A percentile compares a stretch with the other conserved stretches of the same genome.
Evolutionary conservation across 2,888 invertebrate species (phyloP).

Genomic region (Odontocolon sp.): DNA sequence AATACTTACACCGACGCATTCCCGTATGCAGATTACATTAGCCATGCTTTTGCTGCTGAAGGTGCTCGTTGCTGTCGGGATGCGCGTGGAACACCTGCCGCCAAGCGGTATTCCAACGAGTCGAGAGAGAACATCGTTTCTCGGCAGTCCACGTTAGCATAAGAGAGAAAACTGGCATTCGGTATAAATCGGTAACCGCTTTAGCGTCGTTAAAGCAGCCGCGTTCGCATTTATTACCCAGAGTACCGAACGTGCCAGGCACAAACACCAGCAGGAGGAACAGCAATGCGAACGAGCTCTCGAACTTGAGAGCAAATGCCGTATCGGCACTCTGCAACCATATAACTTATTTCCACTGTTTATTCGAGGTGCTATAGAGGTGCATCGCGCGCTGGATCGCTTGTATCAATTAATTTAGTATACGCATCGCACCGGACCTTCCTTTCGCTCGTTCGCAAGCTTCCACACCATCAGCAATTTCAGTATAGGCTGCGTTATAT

Average conservation of each 20-base stretch:
- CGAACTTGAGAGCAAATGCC: constrained; percentile 41
- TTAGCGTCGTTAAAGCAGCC: constrained; percentile 59
- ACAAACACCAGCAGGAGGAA: constrained; percentile 22
- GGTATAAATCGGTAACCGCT: constrained; percentile 61
- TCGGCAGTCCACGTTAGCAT: not conserved
- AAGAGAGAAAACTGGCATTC: constrained; percentile 34
- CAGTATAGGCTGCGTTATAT: constrained; percentile 28
- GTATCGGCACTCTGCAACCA: not conserved
- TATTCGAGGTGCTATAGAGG: constrained; percentile 16
- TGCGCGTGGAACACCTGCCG: constrained; percentile 58
- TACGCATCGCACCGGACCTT: constrained; percentile 21
- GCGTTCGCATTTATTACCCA: constrained; percentile 58
- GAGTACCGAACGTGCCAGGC: constrained; percentile 54
- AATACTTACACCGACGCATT: constrained; percentile 64
- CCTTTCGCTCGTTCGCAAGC: not conserved
- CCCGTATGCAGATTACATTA: constrained; percentile 42
- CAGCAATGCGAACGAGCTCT: constrained; percentile 50
- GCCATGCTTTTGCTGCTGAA: constrained; percentile 54
- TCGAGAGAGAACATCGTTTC: not conserved
- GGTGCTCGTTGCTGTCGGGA: constrained; percentile 39
- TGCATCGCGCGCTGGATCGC: constrained; percentile 6
- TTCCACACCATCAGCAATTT: constrained; percentile 14
- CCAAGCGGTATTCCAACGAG: constrained; percentile 27
- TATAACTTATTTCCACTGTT: constrained; percentile 40
- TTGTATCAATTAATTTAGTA: constrained; percentile 55